phyloP scores from a whole-genome alignment of 2,888 invertebrate species.

The Rotaria magnacalcarata region DNA sequence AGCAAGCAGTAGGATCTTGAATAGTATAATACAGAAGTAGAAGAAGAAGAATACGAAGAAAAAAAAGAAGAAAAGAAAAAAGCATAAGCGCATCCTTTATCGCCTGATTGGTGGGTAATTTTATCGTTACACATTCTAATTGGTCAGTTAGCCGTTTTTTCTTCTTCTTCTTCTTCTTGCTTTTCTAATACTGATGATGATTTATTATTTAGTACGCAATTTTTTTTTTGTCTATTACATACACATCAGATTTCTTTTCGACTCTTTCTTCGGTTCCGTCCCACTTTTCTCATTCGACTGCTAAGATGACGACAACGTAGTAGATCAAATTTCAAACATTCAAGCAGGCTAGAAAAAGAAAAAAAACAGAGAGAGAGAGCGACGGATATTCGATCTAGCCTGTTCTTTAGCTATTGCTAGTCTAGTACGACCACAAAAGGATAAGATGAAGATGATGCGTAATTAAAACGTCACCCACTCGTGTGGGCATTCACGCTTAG shows the following conservation, averaged over 20 bases:
- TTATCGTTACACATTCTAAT: conserved; percentile 16
- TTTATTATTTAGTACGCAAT: neutral
- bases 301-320: conserved; percentile 23
- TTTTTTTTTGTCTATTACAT: conserved; percentile 18
- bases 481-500: conserved; percentile 12
- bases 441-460: neutral
- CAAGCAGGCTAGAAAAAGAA: neutral
- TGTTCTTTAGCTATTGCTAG: neutral
- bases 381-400: neutral
- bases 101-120: neutral
- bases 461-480: conserved; percentile 20
- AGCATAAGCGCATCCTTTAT: neutral
- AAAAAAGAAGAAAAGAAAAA: neutral
- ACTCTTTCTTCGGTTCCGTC: neutral
- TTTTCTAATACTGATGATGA: conserved; percentile 3
- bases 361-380: neutral
- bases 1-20: neutral
- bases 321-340: conserved; percentile 17
- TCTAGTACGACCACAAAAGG: neutral
- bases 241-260: neutral
- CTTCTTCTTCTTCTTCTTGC: neutral
- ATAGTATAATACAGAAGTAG: neutral
- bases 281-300: conserved; percentile 16
- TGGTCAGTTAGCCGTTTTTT: conserved; percentile 2
- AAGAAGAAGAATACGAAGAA: neutral